Percentiles rank a stretch among this genome's conserved stretches.
These are phyloP conservation scores for Sapajus apella DNA, from an alignment of 2,113 vertebrate species.

Conservation along the genomic window DNA sequence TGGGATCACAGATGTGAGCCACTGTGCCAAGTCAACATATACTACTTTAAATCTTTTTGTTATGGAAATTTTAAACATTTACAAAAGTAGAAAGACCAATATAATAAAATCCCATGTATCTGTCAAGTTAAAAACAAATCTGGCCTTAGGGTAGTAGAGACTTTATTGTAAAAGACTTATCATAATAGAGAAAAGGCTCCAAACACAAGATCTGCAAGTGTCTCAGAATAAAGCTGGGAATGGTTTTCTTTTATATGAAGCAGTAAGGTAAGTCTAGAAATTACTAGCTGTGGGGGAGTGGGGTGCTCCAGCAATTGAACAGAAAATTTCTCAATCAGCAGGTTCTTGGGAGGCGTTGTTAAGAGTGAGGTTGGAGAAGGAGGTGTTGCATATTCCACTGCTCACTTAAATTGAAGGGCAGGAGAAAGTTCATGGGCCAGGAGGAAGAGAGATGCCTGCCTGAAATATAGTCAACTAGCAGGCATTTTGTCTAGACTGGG, in stretches of 20 bases:
- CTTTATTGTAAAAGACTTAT: not conserved
- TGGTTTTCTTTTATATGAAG: not conserved
- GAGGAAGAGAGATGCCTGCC: not conserved
- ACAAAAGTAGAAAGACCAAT: not conserved
- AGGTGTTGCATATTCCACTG: not conserved
- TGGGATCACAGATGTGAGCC: too few species aligned
- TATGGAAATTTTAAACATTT: not conserved
- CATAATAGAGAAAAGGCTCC: not conserved
- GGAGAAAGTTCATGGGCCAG: not conserved
- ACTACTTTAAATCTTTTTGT: not conserved
- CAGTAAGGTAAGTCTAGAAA: not conserved
- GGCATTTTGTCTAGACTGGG: too few species aligned
- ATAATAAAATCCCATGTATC: not conserved
- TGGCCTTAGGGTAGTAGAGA: not conserved
- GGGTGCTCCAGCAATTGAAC: not conserved
- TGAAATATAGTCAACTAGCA: too few species aligned
- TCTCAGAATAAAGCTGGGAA: not conserved
- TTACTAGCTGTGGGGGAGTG: not conserved
- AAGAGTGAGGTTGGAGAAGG: not conserved
- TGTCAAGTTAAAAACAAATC: not conserved
- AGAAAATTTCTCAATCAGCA: not conserved
- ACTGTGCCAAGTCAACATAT: too few species aligned
- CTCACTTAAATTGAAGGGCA: not conserved
- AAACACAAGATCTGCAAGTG: not conserved
- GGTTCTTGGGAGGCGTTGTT: rapidly evolving